Evolutionary conservation across 1,140 invertebrate species (phyloP), one percentile per base, ranked within the genome.

Genomic region (Thaumatotibia leucotreta): DNA sequence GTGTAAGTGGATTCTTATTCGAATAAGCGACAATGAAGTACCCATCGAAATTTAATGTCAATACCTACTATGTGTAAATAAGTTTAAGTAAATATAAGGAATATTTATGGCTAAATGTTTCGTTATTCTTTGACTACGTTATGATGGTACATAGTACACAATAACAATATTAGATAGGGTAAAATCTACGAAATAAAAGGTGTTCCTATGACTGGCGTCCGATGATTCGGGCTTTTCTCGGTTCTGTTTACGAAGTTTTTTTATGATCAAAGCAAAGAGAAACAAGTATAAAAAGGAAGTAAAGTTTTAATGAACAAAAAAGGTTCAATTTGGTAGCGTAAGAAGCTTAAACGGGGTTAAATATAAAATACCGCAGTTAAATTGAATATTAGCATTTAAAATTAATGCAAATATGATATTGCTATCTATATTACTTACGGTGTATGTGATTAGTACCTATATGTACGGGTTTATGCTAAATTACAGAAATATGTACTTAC

Each of bases 1-100:
- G 24, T 58, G n/a, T 58, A 23, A 58, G n/a, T 58, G 52, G 52
- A 45, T 20, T 45, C 27, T 29, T 31, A 8, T 58, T 58, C n/a
- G 52, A 29, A 58, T 58, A 29, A 14, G 52, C 52, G 52, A 58
- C 24, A 58, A 58, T 58, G 52, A 58, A 58, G 27, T 31, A 58
- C 52, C 52, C 52, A 58, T 58, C 52, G 52, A 58, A 58, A 58
- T 58, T 58, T 9, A 58, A 58, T 58, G 27, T 58, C 52, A 58
- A 24, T 58, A 58, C 52, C 52, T 58, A 58, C 52, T 58, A 58
- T 70, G 49, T 73, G 62, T 68, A 77, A 72, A 70, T 52, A 50
- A 64, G 61, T 72, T 49, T 68, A 50, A 64, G 63, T 68, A 63
- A 64, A 64, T 71, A 63, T 67, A 39, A 45, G 24, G 62, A n/a